Percentiles rank a stretch among this genome's conserved stretches.
These are phyloP conservation scores for Salmo trutta DNA, from an alignment of 2,797 vertebrate genomes.

Conservation along the genomic window DNA sequence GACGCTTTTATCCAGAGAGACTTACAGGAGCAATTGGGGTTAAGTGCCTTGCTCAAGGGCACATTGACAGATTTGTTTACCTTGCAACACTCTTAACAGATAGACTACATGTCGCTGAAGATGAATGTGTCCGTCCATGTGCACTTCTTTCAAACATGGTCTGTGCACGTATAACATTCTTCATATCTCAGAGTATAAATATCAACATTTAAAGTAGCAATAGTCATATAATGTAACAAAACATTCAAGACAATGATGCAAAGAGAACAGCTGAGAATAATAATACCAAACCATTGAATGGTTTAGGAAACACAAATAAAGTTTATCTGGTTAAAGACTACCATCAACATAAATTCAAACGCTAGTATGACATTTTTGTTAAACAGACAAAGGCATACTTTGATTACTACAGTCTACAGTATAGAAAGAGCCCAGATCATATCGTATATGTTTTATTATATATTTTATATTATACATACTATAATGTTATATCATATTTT, in stretches of 20 bases:
- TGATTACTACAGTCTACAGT: too few relatives aligned
- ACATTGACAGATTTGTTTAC: too few relatives aligned
- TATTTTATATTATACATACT: not conserved
- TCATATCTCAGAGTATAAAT: constrained; percentile 1
- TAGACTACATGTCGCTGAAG: not conserved
- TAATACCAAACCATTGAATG: too few relatives aligned
- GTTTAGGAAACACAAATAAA: not conserved
- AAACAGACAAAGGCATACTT: too few relatives aligned
- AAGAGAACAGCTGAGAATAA: too few relatives aligned
- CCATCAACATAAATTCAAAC: not conserved
- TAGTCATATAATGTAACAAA: not conserved
- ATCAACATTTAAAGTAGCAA: not conserved
- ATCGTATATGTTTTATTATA: not conserved
- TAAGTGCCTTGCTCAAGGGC: too few relatives aligned
- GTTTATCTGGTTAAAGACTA: not conserved
- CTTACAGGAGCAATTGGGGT: too few relatives aligned
- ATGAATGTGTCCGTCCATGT: not conserved
- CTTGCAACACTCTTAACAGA: too few relatives aligned
- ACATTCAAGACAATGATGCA: too few relatives aligned
- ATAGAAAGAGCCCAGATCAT: not conserved
- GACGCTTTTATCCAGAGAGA: too few relatives aligned
- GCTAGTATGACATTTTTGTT: not conserved
- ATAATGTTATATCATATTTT: not conserved
- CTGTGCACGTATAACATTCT: constrained; percentile 2
- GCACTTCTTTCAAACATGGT: not conserved